Conservation (phyloP, 2,888 invertebrate genomes). For the Agonum fuliginosum region DNA sequence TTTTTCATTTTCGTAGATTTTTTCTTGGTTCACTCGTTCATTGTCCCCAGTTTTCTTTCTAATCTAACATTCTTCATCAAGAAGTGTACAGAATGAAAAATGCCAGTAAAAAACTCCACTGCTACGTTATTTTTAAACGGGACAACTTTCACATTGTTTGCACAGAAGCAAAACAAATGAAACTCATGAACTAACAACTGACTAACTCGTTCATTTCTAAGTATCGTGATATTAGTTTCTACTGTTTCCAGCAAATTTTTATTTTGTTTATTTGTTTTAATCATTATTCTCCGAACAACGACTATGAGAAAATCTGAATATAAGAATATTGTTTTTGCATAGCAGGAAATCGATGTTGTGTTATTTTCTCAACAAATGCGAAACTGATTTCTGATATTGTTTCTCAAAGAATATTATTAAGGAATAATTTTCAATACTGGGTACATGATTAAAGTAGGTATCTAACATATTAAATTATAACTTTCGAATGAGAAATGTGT, state of each 20-base stretch:
- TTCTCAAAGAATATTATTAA: too few species aligned
- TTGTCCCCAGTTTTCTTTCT: conserved; percentile 4
- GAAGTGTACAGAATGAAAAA: neutral
- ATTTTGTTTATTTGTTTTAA: conserved; percentile 14
- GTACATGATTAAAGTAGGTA: too few species aligned
- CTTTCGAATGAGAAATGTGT: too few species aligned
- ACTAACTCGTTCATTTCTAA: conserved; percentile 9
- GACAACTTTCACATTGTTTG: conserved; percentile 52
- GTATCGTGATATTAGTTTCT: conserved; percentile 24
- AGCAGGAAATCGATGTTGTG: neutral
- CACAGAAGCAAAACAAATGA: conserved; percentile 28
- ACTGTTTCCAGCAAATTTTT: conserved; percentile 1
- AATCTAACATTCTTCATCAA: neutral
- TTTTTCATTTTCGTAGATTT: neutral
- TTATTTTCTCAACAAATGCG: conserved; percentile 12
- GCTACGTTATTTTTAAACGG: conserved; percentile 44
- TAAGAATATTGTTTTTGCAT: neutral
- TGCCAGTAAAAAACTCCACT: conserved; percentile 7
- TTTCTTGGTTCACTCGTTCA: neutral
- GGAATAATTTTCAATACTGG: too few species aligned
- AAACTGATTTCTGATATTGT: conserved; percentile 12
- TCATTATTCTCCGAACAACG: conserved; percentile 2
- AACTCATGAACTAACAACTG: conserved; percentile 20
- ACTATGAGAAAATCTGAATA: too few species aligned
- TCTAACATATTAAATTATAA: too few species aligned